Evolutionary conservation across 2,888 invertebrate genomes (phyloP).

Genomic region (Pogonocherus hispidulus): DNA sequence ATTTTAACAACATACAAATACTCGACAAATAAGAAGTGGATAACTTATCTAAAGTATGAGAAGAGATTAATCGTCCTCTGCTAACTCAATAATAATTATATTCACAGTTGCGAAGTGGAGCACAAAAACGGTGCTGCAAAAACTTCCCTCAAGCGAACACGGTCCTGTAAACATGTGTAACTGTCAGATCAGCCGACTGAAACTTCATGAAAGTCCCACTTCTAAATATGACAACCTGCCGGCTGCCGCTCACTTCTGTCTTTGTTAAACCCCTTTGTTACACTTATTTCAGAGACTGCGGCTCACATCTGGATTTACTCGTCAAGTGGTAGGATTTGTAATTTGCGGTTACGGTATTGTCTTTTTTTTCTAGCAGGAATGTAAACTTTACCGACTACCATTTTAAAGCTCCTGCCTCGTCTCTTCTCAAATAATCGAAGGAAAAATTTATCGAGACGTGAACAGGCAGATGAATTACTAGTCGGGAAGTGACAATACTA

Average conservation of each 20-base stretch:
- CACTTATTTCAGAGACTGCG: slow-evolving; percentile 26
- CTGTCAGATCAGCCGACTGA: slow-evolving; percentile 36
- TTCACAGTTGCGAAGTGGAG: background rate
- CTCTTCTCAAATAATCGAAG: no score
- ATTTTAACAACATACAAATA: no score
- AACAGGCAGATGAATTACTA: no score
- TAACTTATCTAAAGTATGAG: no score
- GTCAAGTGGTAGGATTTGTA: slow-evolving; percentile 29
- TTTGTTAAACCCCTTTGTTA: slow-evolving; percentile 36
- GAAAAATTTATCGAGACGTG: no score
- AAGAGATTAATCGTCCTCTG: no score
- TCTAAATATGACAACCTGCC: slow-evolving; percentile 37
- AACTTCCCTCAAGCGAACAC: slow-evolving; percentile 8
- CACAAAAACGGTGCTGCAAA: background rate
- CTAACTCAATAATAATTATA: no score
- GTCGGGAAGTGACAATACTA: no score
- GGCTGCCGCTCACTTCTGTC: slow-evolving; percentile 35
- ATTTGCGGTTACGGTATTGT: slow-evolving; percentile 30
- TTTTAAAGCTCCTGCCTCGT: no score
- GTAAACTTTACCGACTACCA: slow-evolving; percentile 7
- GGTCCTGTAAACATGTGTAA: slow-evolving; percentile 30
- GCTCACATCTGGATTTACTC: slow-evolving; percentile 31
- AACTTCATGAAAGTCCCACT: slow-evolving; percentile 35
- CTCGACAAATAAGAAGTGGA: no score
- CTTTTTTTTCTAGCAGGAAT: slow-evolving; percentile 10